Evolutionary conservation across 2,888 invertebrate species (phyloP), one percentile per base, ranked within the genome.

Genomic region (Polydrusus tereticollis): DNA sequence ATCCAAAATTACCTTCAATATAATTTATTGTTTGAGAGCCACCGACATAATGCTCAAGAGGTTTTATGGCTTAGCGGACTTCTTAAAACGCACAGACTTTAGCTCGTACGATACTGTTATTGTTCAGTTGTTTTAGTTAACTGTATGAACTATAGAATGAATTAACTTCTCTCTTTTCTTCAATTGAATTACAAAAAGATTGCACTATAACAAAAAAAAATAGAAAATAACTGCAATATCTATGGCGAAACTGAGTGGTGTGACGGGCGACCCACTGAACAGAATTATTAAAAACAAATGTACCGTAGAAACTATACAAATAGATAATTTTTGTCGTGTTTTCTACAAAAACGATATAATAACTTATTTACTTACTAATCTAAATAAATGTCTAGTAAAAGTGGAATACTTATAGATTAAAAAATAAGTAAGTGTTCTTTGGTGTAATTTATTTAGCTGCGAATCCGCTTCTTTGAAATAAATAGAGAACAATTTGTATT

Each of bases 251-350:
- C 38, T 36, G 14, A 21, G n/a, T 43, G 16, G 29, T 62, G 62
- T 62, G 47, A 62, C 62, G 62, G 12, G 16, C 62, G 62, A 62
- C 62, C 62, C 62, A 62, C 29, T 62, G 33, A 47, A 45, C 45
- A 47, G 45, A 33, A 47, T 47, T 29, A 47, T 62, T 62, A 62
- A 62, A 62, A 62, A 47, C 29, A 62, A 62, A 62, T 62, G 62
- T 62, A 62, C 62, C 62, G 62, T 62, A 43, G 41, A 59, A 23
- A 43, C 41, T 43, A 23, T 43, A 41, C 16, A 59, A 59, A 55
- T 55, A 55, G 29, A 26, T 14, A 29, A 55, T 33, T 55, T 55
- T n/a, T 55, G 18, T 29, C 1, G 18, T 14, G 3, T 55, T 55
- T 55, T 18, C 52, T 29, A 29, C 29, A 55, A 55, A 18, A 16